Base-by-base conservation (phyloP, 2,888 invertebrate species). In the Automeris io region DNA sequence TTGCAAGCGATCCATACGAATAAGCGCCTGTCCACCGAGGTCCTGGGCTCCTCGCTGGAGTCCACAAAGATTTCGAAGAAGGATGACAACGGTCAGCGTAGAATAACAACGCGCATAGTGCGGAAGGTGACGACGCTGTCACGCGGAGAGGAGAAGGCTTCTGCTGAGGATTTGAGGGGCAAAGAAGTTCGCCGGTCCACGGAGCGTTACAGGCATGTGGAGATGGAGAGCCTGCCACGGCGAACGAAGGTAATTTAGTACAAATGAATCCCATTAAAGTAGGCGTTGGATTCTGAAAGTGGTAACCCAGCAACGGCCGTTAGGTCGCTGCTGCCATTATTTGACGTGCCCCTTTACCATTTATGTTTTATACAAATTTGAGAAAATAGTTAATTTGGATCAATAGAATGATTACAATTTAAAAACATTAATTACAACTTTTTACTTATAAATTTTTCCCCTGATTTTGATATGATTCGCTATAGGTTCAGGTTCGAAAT, bases 41-140 rank as follows among this genome's bases (percentile, higher is more conserved):
- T 95, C 70, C 87, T 94, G 61, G 95, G 95, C 62, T 93, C 93
- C 68, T 94, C 94, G 46, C 87, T 94, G 69, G 94, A 95, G 80
- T 93, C 94, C 59, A 93, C 93, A 46, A 93, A 94, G 81, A 92
- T 94, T 61, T 93, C 93, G 71, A 91, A 92, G 75, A 91, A 91
- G 68, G 92, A 92, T 42, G 91, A 93, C 49, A 92, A 91, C 66
- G 95, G 95, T 24, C 91, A 92, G 65, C 89, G 94, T 45, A 90
- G 95, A 51, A 94, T 96, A 50, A 96, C 95, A 18, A 94, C 95
- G 29, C 91, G 94, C 66, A 94, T 96, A 47, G 92, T 96, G 36
- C 89, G 95, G 46, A 96, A 95, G 75, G 95, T 96, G 56, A 96
- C 96, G 22, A 96, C 96, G 2, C 72, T 96, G 52, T 94, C 95